Evolutionary conservation across 2,113 vertebrate genomes (phyloP).

Genomic region (Falcunculus frontatus): DNA sequence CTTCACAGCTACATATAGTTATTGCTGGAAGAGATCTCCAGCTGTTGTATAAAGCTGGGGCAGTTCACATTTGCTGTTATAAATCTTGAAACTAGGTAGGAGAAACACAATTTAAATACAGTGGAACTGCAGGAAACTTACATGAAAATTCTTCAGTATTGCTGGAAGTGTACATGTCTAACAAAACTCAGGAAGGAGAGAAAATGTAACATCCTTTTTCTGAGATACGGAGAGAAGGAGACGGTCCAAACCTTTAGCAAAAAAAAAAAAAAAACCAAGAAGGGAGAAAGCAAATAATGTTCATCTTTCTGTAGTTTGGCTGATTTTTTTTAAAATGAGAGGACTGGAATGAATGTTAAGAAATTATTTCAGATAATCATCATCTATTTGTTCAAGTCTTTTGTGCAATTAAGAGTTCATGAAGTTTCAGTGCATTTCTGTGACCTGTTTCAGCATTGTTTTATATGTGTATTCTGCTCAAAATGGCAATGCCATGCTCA

Average conservation of each 20-base stretch:
- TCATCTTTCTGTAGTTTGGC: neutral
- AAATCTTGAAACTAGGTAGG: conserved; percentile 6
- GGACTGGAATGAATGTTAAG: neutral
- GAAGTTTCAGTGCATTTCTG: neutral
- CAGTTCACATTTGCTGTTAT: neutral
- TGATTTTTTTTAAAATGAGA: neutral
- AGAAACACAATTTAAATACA: conserved; percentile 8
- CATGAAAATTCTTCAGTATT: neutral
- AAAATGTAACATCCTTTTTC: neutral
- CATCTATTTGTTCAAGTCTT: neutral
- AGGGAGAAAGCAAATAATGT: neutral
- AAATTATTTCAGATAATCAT: neutral
- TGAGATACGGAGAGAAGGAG: neutral
- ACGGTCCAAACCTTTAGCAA: neutral
- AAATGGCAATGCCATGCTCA: neutral
- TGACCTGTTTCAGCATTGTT: neutral
- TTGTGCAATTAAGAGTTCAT: conserved; percentile 15
- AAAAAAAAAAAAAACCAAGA: neutral
- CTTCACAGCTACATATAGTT: conserved; percentile 36
- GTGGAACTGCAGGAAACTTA: neutral
- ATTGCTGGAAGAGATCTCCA: neutral
- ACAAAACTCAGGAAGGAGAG: neutral
- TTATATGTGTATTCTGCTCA: neutral
- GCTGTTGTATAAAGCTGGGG: neutral
- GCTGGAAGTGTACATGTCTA: neutral